A percentile compares a stretch with the other conserved stretches of the same genome.
These are phyloP conservation scores for Lagorchestes hirsutus DNA, from an alignment of 2,797 vertebrate genomes.

Conservation along the genomic window DNA sequence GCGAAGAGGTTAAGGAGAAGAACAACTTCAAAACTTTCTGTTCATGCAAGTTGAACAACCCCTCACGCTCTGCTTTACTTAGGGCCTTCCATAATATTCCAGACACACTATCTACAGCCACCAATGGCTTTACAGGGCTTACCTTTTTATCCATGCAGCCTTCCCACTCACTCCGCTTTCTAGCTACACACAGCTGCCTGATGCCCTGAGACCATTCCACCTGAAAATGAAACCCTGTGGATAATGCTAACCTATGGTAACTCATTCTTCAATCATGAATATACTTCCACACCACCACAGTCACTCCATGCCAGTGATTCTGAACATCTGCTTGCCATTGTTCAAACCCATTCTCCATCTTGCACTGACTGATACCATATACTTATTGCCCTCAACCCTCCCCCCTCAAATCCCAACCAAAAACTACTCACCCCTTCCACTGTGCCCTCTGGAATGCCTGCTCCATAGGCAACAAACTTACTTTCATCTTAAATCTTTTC, in stretches of 20 bases:
- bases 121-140: not conserved
- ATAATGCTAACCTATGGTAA: not conserved
- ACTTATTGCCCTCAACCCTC: not conserved
- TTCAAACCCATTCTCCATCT: not conserved
- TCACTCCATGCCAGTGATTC: not conserved
- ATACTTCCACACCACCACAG: not conserved
- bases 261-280: not conserved
- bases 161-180: not conserved
- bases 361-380: not conserved
- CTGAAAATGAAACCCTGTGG: not conserved
- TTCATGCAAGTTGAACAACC: not conserved
- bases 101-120: not conserved
- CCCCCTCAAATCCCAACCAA: not conserved
- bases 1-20: not conserved
- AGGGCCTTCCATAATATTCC: not conserved
- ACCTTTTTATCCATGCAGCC: not conserved
- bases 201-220: not conserved
- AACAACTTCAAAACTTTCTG: not conserved
- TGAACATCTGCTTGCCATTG: not conserved
- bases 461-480: not conserved
- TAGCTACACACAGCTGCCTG: not conserved
- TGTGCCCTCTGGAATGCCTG: not conserved
- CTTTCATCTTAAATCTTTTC: not conserved
- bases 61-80: not conserved
- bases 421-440: not conserved